These are phyloP conservation scores for Myotis findleyi DNA, from an alignment of 2,797 vertebrate genomes.

Conservation along the genomic window DNA sequence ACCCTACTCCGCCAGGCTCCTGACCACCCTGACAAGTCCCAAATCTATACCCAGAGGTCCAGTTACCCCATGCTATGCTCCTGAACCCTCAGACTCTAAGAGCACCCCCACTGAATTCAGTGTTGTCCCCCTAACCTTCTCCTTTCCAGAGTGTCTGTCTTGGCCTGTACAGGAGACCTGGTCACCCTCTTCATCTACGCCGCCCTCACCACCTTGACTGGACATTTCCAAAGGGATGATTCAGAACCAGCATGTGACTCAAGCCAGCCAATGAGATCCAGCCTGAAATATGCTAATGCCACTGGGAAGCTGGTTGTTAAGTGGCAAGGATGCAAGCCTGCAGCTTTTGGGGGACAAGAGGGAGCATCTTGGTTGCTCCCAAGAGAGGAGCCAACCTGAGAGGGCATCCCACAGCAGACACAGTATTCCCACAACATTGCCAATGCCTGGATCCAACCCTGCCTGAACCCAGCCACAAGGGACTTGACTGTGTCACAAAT, in stretches of 20 bases:
- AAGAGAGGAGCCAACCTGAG: neutral
- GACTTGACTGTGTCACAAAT: neutral
- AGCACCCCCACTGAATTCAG: rapidly evolving
- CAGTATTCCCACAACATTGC: neutral
- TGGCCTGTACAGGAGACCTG: neutral
- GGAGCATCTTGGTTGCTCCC: neutral
- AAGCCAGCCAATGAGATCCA: neutral
- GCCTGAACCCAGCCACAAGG: neutral
- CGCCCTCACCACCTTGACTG: neutral
- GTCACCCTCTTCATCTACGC: neutral
- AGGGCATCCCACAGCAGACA: neutral
- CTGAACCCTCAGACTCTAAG: neutral
- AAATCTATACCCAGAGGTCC: neutral
- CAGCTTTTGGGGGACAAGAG: neutral
- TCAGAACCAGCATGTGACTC: neutral
- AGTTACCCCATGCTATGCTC: neutral
- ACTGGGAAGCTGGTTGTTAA: neutral
- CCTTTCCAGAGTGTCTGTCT: neutral
- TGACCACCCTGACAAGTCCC: neutral
- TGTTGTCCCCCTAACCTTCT: neutral
- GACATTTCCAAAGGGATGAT: neutral
- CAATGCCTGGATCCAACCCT: neutral
- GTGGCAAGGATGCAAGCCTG: neutral
- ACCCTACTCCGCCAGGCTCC: neutral
- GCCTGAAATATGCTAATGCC: neutral